phyloP scores from a whole-genome alignment of 2,888 invertebrate genomes.

The Sesia apiformis region DNA sequence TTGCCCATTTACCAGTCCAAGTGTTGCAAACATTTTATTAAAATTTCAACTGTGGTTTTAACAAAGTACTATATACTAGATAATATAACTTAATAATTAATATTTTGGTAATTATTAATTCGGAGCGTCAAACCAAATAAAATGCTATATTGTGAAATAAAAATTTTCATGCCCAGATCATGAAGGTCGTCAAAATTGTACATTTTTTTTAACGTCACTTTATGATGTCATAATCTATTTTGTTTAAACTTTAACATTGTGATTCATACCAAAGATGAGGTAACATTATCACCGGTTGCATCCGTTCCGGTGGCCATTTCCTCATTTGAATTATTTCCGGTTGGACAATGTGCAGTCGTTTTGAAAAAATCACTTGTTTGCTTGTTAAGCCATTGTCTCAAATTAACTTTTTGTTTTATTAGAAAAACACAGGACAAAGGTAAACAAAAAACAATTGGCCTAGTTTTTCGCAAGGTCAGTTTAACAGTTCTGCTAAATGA shows the following conservation, averaged over 20 bases:
- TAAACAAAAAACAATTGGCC: too few species aligned
- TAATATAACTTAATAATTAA: too few species aligned
- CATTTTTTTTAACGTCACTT: background rate
- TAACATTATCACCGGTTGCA: conserved; percentile 31
- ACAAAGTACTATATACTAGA: too few species aligned
- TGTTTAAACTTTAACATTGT: conserved; percentile 29
- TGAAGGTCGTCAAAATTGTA: background rate
- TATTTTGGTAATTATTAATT: too few species aligned
- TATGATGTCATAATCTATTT: background rate
- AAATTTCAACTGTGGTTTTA: too few species aligned
- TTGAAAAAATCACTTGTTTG: conserved; percentile 10
- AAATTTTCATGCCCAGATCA: background rate
- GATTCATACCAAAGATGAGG: conserved; percentile 39
- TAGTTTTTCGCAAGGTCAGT: too few species aligned
- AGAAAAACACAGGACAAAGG: background rate
- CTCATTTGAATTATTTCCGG: conserved; percentile 53
- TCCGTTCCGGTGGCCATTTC: conserved; percentile 41
- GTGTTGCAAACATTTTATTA: too few species aligned
- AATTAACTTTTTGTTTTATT: background rate
- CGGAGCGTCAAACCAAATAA: background rate
- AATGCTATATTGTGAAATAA: background rate
- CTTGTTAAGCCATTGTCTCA: background rate
- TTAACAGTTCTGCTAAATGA: too few species aligned
- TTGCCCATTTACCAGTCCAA: too few species aligned
- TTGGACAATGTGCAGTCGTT: conserved; percentile 11